Conservation (phyloP, 2,113 vertebrate genomes). For the Hepsetus odoe region DNA sequence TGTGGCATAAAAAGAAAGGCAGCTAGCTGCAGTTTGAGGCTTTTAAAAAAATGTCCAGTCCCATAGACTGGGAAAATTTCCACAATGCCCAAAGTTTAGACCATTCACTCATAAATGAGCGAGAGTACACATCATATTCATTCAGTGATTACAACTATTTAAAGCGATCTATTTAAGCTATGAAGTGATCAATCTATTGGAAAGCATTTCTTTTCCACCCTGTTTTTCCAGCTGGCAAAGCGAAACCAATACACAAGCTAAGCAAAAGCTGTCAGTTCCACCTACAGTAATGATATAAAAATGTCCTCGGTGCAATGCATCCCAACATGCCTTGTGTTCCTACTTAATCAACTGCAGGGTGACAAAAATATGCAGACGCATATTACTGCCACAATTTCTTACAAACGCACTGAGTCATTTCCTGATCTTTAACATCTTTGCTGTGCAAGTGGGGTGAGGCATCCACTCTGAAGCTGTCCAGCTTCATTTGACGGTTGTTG, state of each 20-base stretch:
- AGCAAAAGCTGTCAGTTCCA: conserved; percentile 65
- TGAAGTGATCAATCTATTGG: not conserved
- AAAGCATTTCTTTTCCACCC: conserved; percentile 62
- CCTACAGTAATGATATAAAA: conserved; percentile 52
- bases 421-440: not conserved
- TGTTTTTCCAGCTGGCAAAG: conserved; percentile 62
- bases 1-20: not conserved
- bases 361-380: not conserved
- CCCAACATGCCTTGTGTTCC: conserved; percentile 28
- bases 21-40: not conserved
- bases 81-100: conserved; percentile 1
- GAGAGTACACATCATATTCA: not conserved
- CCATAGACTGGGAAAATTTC: not conserved
- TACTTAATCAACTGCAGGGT: not conserved
- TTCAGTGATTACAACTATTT: not conserved
- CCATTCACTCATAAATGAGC: not conserved
- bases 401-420: not conserved
- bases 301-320: conserved; percentile 2
- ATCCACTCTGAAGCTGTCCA: not conserved
- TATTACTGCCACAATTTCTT: conserved; percentile 20
- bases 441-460: not conserved
- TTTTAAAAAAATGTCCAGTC: not conserved
- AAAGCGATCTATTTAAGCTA: not conserved
- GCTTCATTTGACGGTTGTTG: not conserved
- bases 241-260: conserved; percentile 58